Percentiles rank a stretch among this genome's conserved stretches.
Conservation (phyloP, 2,888 invertebrate genomes). For the Phasia obesa region DNA sequence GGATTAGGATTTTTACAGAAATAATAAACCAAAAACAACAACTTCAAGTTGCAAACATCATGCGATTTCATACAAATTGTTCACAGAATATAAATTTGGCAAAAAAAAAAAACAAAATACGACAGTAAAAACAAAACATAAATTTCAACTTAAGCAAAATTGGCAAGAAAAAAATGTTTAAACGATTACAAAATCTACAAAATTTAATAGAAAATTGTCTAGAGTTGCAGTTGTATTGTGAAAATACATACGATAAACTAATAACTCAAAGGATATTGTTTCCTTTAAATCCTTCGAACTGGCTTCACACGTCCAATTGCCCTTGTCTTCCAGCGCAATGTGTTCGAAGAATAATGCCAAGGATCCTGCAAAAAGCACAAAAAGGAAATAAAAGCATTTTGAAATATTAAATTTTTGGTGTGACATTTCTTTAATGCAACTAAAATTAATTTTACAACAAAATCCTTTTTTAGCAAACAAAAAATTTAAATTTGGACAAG, state of each 20-base stretch:
- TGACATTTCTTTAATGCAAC: slow-evolving; percentile 7
- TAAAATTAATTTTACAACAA: neutral
- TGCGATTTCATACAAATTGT: slow-evolving; percentile 7
- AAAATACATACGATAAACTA: slow-evolving; percentile 81
- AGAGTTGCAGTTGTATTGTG: slow-evolving; percentile 7
- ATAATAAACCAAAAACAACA: slow-evolving; percentile 35
- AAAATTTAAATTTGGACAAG: neutral
- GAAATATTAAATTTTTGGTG: slow-evolving; percentile 25
- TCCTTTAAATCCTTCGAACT: slow-evolving; percentile 73
- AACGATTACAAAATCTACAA: slow-evolving; percentile 28
- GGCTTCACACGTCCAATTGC: slow-evolving; percentile 83
- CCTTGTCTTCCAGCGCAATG: slow-evolving; percentile 82
- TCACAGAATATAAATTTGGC: neutral
- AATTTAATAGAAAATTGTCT: neutral
- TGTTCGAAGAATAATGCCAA: slow-evolving; percentile 83
- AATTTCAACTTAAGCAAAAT: slow-evolving; percentile 11
- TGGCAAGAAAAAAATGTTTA: neutral
- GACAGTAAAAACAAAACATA: neutral
- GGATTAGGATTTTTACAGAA: slow-evolving; percentile 53
- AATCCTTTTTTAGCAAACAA: neutral
- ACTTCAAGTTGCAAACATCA: slow-evolving; percentile 13
- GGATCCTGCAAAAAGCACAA: slow-evolving; percentile 74
- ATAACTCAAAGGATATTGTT: slow-evolving; percentile 81
- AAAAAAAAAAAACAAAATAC: slow-evolving; percentile 16
- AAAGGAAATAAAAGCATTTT: slow-evolving; percentile 19